Evolutionary conservation across 2,888 invertebrate genomes (phyloP).

Genomic region (Philereme vetulata): DNA sequence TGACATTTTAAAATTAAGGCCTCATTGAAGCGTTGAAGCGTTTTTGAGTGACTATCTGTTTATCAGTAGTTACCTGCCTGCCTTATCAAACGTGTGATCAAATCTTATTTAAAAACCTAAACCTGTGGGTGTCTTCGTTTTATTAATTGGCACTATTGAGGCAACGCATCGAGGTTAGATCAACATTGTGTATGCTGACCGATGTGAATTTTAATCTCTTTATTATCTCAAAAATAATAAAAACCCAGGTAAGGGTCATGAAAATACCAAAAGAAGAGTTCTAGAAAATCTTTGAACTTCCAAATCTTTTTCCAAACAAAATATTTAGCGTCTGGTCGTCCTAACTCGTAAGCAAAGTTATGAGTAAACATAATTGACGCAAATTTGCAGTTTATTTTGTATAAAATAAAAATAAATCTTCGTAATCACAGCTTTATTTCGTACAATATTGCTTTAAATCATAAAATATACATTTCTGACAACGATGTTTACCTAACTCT

Average conservation of each 20-base stretch:
- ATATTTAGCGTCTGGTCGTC: slow-evolving; percentile 7
- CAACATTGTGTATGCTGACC: no score
- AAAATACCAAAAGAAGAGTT: background rate
- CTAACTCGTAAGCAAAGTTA: background rate
- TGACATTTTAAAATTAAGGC: slow-evolving; percentile 4
- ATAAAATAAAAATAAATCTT: slow-evolving; percentile 26
- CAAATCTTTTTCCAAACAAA: slow-evolving; percentile 9
- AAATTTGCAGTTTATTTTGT: slow-evolving; percentile 5
- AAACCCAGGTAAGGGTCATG: no score
- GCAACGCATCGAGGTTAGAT: no score
- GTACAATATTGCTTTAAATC: slow-evolving; percentile 42
- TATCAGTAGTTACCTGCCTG: no score
- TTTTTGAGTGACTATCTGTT: background rate
- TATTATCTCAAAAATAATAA: no score
- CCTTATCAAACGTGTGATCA: no score
- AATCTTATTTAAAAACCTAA: no score
- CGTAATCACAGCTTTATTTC: slow-evolving; percentile 64
- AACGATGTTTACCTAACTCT: slow-evolving; percentile 26
- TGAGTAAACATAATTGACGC: slow-evolving; percentile 19
- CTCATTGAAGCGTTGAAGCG: background rate
- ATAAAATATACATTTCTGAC: slow-evolving; percentile 30
- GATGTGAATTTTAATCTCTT: no score
- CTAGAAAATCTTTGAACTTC: slow-evolving; percentile 7
- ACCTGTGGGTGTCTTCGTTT: no score
- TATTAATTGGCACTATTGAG: no score